Base-by-base conservation (phyloP, 2,888 invertebrate species). In the Dynastes maya region DNA sequence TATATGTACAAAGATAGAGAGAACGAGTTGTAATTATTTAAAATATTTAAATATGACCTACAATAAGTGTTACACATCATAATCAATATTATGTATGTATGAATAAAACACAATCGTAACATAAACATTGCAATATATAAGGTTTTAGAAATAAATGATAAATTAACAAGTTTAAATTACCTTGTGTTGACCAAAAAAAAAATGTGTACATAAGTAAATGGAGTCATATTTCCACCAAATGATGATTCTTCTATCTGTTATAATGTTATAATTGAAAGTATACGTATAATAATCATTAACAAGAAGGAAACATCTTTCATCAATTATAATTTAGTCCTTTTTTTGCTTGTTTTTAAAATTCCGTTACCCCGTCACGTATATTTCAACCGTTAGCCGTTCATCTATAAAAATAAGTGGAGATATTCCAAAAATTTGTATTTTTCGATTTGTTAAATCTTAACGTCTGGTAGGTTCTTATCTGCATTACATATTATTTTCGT, bases 401-500 rank as follows among this genome's bases (percentile, higher is more conserved):
- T 16, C 45, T 45, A 45, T 49, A 67, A 67, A 67, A 45, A 75
- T 61, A 65, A 76, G 67, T 67, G 76, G 76, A 76, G 67, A 77
- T 77, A 77, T 53, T 77, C 58, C 55, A 53, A 77, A 67, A 68
- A 68, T 77, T 77, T 77, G 76, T 77, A 77, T 77, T 77, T 61
- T 71, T 77, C 71, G 63, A 71, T 77, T 77, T 77, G 71, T 77
- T 77, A 71, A 76, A 40, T 58, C 58, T 78, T 71, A 49, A 22
- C 13, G 37, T 55, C 9, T 27, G 68, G 68, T 72, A 72, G 72
- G 58, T 58, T 72, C 16, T 55, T 32, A 40, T 67, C 27, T 74
- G 13, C 64, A 53, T 58, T 65, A 78, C 78, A 61, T 77, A 79
- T 81, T 82, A 82, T 80, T 82, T 82, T 78, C 81, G 80, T 79